These are phyloP conservation scores for Nematolebias whitei DNA, from an alignment of 2,113 vertebrate species.

Conservation along the genomic window DNA sequence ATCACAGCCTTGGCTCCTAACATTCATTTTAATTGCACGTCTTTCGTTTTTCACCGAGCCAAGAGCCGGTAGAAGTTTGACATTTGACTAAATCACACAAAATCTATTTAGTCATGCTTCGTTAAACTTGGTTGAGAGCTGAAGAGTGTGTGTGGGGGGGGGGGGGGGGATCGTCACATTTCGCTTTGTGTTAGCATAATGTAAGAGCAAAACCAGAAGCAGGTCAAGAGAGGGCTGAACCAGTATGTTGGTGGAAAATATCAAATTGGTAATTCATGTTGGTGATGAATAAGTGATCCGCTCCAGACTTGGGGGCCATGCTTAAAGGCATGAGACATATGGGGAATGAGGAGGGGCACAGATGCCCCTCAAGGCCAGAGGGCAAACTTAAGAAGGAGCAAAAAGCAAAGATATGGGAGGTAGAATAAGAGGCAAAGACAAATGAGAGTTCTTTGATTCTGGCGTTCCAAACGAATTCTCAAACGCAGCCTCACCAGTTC, in stretches of 20 bases:
- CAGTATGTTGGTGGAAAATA: constrained; percentile 69
- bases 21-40: too few relatives aligned
- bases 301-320: constrained; percentile 53
- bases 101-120: too few relatives aligned
- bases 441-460: constrained; percentile 31
- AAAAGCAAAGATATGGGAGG: constrained; percentile 23
- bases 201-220: constrained; percentile 49
- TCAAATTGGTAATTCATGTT: constrained; percentile 72
- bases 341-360: constrained; percentile 63
- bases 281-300: constrained; percentile 73
- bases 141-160: neutral
- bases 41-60: too few relatives aligned
- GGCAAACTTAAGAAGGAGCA: constrained; percentile 55
- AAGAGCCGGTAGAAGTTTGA: too few relatives aligned
- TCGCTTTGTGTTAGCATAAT: constrained; percentile 27
- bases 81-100: too few relatives aligned
- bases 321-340: constrained; percentile 74
- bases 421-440: constrained; percentile 20
- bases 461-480: constrained; percentile 42
- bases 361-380: constrained; percentile 71
- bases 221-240: constrained; percentile 62
- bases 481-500: too few relatives aligned
- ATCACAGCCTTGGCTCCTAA: too few relatives aligned
- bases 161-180: neutral
- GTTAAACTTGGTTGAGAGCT: too few relatives aligned